Base-by-base conservation (phyloP, 2,888 invertebrate genomes). In the Trachelus troglodyta region DNA sequence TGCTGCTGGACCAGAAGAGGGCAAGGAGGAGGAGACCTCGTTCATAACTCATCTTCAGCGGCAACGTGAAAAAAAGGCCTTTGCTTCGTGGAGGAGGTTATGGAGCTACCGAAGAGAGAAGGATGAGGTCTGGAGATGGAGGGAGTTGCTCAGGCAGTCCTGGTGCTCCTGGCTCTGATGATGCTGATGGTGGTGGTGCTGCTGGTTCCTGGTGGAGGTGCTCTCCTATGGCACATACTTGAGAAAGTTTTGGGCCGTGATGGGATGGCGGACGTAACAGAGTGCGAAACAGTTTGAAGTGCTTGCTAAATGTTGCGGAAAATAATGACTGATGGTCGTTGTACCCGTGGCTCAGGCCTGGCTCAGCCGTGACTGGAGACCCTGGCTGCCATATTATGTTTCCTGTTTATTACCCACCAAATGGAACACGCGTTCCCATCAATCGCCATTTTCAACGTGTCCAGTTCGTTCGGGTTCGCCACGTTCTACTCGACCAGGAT, bases 221-320 rank as follows among this genome's bases (percentile, higher is more conserved):
- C 80, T 74, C 83, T 86, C 84, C 84, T 85, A 85, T 85, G 84
- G 87, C 89, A 90, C 89, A 90, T 90, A 90, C 90, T 90, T 90
- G 90, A 89, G 87, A 89, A 90, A 90, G 88, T 90, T 90, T 87
- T 82, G 82, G 71, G 85, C 84, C 83, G 34, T 76, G 79, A 75
- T 75, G 78, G 76, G 76, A 78, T 69, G 81, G 80, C 75, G 79
- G 86, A 84, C 85, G 87, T 86, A 86, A 85, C 86, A 84, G 88
- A 87, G 90, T 87, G 89, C 87, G 88, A 89, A 90, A 87, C 89
- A 88, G 89, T 90, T 90, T 90, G 87, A 89, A 89, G 89, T 88
- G 89, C 86, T 86, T 89, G 90, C 89, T 90, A 90, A 90, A 90
- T 90, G 90, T 90, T 90, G 89, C 86, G 90, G 90, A 90, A 90